Percentiles rank a stretch among this genome's conserved stretches.
Conservation (phyloP, 2,113 vertebrate species). For the Tragelaphus buxtoni region DNA sequence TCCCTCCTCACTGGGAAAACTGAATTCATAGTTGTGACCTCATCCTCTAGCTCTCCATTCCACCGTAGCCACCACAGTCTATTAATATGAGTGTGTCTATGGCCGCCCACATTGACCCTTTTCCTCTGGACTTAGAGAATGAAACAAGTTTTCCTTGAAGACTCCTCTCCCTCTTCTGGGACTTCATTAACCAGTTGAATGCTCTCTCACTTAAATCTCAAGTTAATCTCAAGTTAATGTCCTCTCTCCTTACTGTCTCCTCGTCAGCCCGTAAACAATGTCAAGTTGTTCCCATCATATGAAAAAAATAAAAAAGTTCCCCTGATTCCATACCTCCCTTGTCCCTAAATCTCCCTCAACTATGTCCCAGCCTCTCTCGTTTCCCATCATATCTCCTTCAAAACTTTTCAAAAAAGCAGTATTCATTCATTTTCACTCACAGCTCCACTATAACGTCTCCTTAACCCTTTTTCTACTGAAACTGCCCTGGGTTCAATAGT, state of each 20-base stretch:
- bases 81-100: neutral
- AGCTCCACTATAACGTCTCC: neutral
- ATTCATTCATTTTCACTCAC: neutral
- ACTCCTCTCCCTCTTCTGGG: neutral
- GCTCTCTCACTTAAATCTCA: neutral
- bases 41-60: neutral
- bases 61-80: neutral
- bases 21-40: neutral
- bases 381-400: neutral
- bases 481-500: neutral
- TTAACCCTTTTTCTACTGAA: neutral
- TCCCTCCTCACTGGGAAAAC: neutral
- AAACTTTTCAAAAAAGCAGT: neutral
- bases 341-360: neutral
- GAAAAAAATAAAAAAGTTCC: neutral
- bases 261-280: neutral
- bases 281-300: neutral
- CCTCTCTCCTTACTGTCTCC: neutral
- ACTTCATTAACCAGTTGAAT: neutral
- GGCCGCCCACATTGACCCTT: neutral
- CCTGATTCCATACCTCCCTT: neutral
- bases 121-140: neutral
- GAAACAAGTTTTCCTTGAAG: neutral
- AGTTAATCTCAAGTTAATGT: neutral
- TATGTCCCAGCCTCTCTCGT: neutral